Evolutionary conservation across 2,113 vertebrate species (phyloP).

Genomic region (Recurvirostra avosetta): DNA sequence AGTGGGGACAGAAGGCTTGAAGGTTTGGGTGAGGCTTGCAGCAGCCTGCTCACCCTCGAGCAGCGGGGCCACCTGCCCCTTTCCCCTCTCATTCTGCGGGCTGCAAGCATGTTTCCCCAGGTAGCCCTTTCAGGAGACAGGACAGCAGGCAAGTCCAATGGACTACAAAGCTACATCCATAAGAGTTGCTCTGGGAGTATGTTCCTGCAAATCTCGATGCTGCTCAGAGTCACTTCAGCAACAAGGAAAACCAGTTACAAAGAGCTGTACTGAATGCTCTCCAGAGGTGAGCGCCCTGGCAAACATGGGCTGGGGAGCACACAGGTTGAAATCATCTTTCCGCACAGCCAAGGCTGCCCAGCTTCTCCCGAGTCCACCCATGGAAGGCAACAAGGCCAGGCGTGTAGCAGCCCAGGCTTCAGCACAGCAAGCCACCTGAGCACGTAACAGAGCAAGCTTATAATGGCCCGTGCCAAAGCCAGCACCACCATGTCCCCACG

Average conservation of each 20-base stretch:
- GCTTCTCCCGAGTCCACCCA: accelerated
- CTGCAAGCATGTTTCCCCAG: neutral
- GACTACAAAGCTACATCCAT: accelerated
- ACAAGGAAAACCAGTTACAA: neutral
- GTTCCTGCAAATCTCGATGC: neutral
- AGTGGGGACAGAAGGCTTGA: neutral
- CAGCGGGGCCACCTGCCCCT: neutral
- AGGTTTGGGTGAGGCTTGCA: neutral
- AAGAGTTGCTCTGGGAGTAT: neutral
- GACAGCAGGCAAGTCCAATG: neutral
- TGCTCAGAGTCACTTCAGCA: neutral
- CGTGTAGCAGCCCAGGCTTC: neutral
- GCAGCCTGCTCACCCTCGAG: neutral
- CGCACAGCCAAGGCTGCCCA: neutral
- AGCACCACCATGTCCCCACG: accelerated
- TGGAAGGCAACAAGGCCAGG: neutral
- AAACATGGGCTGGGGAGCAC: neutral
- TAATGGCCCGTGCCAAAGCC: neutral
- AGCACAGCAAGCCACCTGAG: neutral
- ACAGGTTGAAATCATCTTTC: neutral
- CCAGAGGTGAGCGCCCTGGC: neutral
- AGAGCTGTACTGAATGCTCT: accelerated
- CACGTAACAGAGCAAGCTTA: neutral
- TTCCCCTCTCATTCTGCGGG: neutral
- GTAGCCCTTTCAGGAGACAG: neutral